Conservation (phyloP, 2,797 vertebrate genomes). For the Hippocampus kuda region DNA sequence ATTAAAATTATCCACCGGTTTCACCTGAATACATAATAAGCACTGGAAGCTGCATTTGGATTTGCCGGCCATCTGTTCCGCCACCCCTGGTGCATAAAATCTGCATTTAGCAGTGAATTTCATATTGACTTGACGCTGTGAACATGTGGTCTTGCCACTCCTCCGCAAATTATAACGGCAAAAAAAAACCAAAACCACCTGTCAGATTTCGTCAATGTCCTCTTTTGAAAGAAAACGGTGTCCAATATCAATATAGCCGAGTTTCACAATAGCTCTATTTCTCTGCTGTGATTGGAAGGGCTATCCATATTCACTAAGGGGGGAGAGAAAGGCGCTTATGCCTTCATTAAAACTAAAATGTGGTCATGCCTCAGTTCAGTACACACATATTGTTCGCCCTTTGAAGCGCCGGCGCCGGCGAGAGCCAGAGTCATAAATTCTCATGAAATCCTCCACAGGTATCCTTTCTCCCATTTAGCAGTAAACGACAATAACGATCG, state of each 20-base stretch:
- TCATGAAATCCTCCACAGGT: constrained; percentile 29
- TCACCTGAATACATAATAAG: constrained; percentile 19
- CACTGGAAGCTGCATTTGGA: constrained; percentile 16
- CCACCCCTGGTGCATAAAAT: constrained; percentile 31
- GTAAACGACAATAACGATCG: constrained; percentile 38
- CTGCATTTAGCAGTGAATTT: constrained; percentile 36
- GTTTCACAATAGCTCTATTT: constrained; percentile 28
- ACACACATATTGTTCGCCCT: constrained; percentile 31
- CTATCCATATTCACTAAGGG: constrained; percentile 24
- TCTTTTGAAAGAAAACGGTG: not conserved
- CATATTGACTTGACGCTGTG: constrained; percentile 18
- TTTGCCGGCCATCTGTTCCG: constrained; percentile 41
- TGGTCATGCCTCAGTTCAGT: constrained; percentile 32
- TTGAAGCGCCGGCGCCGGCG: constrained; percentile 13
- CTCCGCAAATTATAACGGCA: constrained; percentile 11
- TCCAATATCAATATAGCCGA: constrained; percentile 28
- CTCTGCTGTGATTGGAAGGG: constrained; percentile 22
- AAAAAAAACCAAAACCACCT: constrained; percentile 7
- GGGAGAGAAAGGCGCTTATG: constrained; percentile 24
- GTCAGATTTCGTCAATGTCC: constrained; percentile 8
- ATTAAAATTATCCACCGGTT: not conserved
- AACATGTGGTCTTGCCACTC: constrained; percentile 16
- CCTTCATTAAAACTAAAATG: constrained; percentile 43
- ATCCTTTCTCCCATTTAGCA: constrained; percentile 40
- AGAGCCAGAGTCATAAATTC: constrained; percentile 18